A percentile compares a stretch with the other conserved stretches of the same genome.
Evolutionary conservation across 2,113 vertebrate species (phyloP).

Genomic region (Anguilla japonica): DNA sequence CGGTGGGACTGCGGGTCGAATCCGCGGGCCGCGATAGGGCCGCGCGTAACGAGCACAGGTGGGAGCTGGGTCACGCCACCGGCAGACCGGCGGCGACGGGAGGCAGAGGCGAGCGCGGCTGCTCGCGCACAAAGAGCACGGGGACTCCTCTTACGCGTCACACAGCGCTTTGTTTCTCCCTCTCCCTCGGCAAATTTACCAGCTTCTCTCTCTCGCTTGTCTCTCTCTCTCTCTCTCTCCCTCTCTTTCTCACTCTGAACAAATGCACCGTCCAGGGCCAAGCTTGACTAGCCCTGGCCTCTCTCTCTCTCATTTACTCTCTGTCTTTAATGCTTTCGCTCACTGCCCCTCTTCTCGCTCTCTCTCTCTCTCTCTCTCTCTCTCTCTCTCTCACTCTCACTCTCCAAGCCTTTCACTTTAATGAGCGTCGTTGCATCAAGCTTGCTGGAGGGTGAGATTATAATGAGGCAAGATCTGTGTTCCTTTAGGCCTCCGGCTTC

Average conservation of each 20-base stretch:
- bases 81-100: not conserved
- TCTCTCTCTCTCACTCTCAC: conserved; percentile 13
- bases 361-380: conserved; percentile 27
- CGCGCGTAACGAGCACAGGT: not conserved
- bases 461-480: conserved; percentile 10
- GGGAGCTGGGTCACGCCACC: not conserved
- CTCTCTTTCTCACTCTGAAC: not conserved
- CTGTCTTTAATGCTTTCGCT: conserved; percentile 31
- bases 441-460: conserved; percentile 13
- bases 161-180: not conserved
- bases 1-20: too few relatives aligned
- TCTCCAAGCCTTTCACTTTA: not conserved
- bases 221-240: conserved; percentile 14
- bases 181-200: not conserved
- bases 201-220: conserved; percentile 5
- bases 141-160: not conserved
- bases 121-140: not conserved
- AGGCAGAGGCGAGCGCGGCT: not conserved
- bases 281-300: not conserved
- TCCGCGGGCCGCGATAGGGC: not conserved
- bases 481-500: not conserved
- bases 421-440: conserved; percentile 2
- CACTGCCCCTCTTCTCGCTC: conserved; percentile 39
- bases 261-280: too few relatives aligned
- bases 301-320: not conserved